These are phyloP conservation scores for Drosophila sp. DNA, from an alignment of 1,140 invertebrate genomes.

Conservation along the genomic window DNA sequence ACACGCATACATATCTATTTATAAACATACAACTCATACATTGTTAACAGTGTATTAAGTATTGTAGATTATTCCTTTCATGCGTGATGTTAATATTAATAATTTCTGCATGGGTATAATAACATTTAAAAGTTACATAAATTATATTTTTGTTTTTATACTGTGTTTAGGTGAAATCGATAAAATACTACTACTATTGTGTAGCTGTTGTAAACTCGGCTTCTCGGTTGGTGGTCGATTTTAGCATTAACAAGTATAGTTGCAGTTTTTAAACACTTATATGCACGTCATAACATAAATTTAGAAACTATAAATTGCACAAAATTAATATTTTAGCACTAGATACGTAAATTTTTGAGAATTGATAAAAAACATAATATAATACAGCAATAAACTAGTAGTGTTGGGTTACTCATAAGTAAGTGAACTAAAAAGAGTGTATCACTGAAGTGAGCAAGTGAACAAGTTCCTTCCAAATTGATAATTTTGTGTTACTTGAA, in stretches of 20 bases:
- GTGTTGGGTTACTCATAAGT: too few species aligned
- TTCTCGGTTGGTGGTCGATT: not conserved
- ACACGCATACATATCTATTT: not conserved
- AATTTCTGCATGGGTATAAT: conserved; percentile 10
- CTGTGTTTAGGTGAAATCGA: conserved; percentile 66
- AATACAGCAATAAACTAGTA: conserved; percentile 44
- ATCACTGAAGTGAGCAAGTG: too few species aligned
- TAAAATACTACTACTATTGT: conserved; percentile 36
- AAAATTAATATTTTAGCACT: conserved; percentile 13
- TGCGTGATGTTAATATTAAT: not conserved
- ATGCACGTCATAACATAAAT: conserved; percentile 49
- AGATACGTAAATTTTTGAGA: conserved; percentile 47
- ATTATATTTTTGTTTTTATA: conserved; percentile 20
- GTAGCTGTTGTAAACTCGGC: conserved; percentile 16
- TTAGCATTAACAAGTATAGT: conserved; percentile 7
- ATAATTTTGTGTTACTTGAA: too few species aligned
- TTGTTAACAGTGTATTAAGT: not conserved
- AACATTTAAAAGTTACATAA: conserved; percentile 24
- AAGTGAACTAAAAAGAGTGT: too few species aligned
- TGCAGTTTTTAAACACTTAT: conserved; percentile 2
- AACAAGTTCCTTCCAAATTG: too few species aligned
- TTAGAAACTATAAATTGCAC: conserved; percentile 40
- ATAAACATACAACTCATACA: conserved; percentile 9
- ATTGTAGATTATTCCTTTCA: not conserved
- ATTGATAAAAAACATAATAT: conserved; percentile 66